Conservation (phyloP, 2,113 vertebrate genomes). For the Lagopus muta region DNA sequence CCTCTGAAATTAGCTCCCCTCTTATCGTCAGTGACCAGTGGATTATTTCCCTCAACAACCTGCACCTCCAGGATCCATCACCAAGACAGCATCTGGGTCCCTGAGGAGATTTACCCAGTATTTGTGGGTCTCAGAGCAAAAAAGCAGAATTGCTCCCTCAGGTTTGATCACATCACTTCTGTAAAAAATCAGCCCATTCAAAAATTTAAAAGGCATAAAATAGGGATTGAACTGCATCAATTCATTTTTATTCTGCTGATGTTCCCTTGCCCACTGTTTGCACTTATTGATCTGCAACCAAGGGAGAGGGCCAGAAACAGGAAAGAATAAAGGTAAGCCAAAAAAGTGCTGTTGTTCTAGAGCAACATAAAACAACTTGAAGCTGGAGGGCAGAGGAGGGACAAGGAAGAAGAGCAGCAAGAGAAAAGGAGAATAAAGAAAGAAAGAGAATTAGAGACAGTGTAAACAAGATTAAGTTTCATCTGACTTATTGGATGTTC, state of each 20-base stretch:
- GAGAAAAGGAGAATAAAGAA: slow-evolving; percentile 23
- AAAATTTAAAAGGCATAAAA: background rate
- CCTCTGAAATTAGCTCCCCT: background rate
- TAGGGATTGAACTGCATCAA: slow-evolving; percentile 15
- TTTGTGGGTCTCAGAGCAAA: background rate
- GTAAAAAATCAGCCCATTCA: background rate
- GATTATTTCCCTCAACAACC: background rate
- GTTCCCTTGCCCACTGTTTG: slow-evolving; percentile 28
- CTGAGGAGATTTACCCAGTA: background rate
- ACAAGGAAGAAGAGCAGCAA: background rate
- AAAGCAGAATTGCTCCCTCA: background rate
- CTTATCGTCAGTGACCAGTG: background rate
- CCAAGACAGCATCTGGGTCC: background rate
- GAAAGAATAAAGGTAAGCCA: slow-evolving; percentile 68
- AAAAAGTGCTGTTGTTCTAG: slow-evolving; percentile 50
- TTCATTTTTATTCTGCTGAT: slow-evolving; percentile 60
- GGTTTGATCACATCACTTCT: background rate
- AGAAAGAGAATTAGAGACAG: slow-evolving; percentile 33
- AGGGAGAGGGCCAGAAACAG: slow-evolving; percentile 67
- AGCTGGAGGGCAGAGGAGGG: slow-evolving; percentile 41
- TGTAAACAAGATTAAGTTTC: slow-evolving; percentile 64
- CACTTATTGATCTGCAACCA: slow-evolving; percentile 64
- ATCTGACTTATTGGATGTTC: slow-evolving; percentile 60
- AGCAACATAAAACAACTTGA: background rate
- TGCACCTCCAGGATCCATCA: background rate